A percentile compares a stretch with the other conserved stretches of the same genome.
Evolutionary conservation across 2,113 vertebrate species (phyloP).

Genomic region (Euleptes europaea): DNA sequence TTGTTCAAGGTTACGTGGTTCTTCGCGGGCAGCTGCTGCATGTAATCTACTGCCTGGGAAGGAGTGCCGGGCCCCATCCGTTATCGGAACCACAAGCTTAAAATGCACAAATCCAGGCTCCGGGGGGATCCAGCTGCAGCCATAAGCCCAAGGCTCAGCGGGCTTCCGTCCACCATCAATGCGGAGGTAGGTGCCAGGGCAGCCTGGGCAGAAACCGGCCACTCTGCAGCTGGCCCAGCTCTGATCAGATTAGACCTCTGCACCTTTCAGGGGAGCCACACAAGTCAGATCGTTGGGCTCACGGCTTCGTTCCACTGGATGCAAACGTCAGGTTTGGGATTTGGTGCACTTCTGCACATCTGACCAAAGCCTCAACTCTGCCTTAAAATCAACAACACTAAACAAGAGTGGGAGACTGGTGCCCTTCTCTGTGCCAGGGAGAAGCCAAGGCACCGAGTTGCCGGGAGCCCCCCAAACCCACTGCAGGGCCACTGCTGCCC

Average conservation of each 20-base stretch:
- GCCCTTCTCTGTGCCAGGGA: background rate
- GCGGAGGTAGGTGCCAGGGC: no score
- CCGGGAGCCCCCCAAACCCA: background rate
- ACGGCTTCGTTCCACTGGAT: background rate
- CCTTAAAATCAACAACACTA: constrained; percentile 64
- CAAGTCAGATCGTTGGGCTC: background rate
- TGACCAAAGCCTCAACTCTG: constrained; percentile 55
- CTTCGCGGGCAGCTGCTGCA: constrained; percentile 55
- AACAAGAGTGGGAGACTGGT: constrained; percentile 44
- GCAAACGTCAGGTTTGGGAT: background rate
- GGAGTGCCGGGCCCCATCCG: constrained; percentile 57
- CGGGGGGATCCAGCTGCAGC: background rate
- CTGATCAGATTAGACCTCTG: background rate
- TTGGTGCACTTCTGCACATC: constrained; percentile 14
- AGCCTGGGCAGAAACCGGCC: background rate
- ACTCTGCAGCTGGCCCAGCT: background rate
- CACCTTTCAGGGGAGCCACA: background rate
- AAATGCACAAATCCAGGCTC: constrained; percentile 1
- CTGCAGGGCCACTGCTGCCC: background rate
- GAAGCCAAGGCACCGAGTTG: no score
- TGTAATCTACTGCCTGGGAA: constrained; percentile 58
- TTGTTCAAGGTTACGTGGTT: constrained; percentile 74
- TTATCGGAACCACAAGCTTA: constrained; percentile 59
- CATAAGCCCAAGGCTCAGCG: background rate
- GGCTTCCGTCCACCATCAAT: background rate